Evolutionary conservation across 2,888 invertebrate genomes (phyloP).

Genomic region (Axea sp.): DNA sequence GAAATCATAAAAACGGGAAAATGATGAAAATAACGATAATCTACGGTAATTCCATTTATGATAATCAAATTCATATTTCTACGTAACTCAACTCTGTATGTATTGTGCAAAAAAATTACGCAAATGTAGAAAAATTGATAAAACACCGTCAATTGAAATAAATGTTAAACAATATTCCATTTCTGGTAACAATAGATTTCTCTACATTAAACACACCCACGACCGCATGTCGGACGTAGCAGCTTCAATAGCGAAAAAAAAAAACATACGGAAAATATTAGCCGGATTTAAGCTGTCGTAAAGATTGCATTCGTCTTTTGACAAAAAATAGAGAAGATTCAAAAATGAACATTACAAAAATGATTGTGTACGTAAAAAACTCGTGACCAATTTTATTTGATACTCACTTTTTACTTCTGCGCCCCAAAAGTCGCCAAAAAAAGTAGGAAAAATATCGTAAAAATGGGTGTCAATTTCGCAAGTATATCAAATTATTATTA

Average conservation of each 20-base stretch:
- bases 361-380: constrained; percentile 63
- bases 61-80: constrained; percentile 21
- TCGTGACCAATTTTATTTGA: constrained; percentile 74
- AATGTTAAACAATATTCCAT: constrained; percentile 20
- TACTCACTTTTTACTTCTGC: constrained; percentile 78
- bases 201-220: constrained; percentile 45
- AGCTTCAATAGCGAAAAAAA: constrained; percentile 49
- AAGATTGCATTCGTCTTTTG: constrained; percentile 59
- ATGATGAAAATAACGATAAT: constrained; percentile 23
- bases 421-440: constrained; percentile 79
- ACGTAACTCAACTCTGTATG: constrained; percentile 17
- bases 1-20: constrained; percentile 36
- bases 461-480: constrained; percentile 78
- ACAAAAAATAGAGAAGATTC: constrained; percentile 53
- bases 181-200: constrained; percentile 19
- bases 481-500: constrained; percentile 70
- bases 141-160: constrained; percentile 3
- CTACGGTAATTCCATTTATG: constrained; percentile 21
- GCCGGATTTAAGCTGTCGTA: constrained; percentile 60
- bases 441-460: constrained; percentile 78
- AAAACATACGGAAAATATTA: constrained; percentile 46
- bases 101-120: constrained; percentile 29
- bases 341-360: constrained; percentile 68
- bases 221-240: constrained; percentile 44
- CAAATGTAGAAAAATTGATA: constrained; percentile 12